Base-by-base conservation (phyloP, 1,140 invertebrate genomes). In the Hycleus phaleratus region DNA sequence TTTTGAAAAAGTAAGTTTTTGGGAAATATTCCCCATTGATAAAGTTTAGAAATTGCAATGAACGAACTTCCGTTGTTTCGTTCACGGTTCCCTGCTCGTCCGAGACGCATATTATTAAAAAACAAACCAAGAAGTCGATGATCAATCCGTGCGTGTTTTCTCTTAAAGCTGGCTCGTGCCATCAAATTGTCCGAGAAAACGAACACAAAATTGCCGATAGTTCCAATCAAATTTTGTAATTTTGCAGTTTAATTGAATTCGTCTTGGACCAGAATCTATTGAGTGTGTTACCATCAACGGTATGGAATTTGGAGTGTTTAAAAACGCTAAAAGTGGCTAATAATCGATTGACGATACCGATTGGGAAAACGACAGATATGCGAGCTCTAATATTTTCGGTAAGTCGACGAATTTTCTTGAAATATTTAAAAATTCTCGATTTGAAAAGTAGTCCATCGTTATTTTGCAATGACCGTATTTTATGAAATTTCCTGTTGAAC, bases 191-290 rank as follows among this genome's bases (percentile, higher is more conserved):
- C 49, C 46, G 11, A 25, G 7, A 5, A 32, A 32, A 32, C 32
- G 4, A 32, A 32, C 4, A 32, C 4, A 32, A 32, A 32, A 32
- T 32, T 1, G 7, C 26, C 3, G 7, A 4, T 32, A 32, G 4
- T 32, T 32, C 32, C 4, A 32, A 5, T 32, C 4, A 32, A 5
- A 7, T 32, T 32, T 32, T 32, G 32, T 18, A 18, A 63, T 42
- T 49, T 82, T 81, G 4, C 74, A 88, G 86, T 66, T 73, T 88
- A 66, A 79, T 81, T 66, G 84, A 87, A 67, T 68, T 88, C n/a
- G 78, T 81, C 53, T 73, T 86, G 49, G 85, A 85, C 72, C 78
- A 84, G 68, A 88, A 87, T 80, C 79, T 79, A 65, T 74, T 88
- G 61, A 78, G 75, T 58, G 77, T 81, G 40, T 63, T 88, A 58